Conservation (phyloP, 2,113 vertebrate genomes). For the Marcusenius ussheri region DNA sequence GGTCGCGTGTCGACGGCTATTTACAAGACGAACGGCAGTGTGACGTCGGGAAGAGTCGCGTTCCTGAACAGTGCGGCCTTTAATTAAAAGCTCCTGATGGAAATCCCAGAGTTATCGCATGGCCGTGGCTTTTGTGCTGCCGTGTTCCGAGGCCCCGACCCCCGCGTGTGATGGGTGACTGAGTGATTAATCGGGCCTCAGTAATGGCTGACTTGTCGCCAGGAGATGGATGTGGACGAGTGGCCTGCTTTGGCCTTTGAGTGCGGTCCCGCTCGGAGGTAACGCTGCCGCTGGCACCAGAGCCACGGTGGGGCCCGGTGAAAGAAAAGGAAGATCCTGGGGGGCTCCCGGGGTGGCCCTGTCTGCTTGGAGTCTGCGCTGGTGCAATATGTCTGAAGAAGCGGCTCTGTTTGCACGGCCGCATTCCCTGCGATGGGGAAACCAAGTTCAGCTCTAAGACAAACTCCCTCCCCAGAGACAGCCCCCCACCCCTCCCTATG, state of each 20-base stretch:
- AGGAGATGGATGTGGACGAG: slow-evolving; percentile 2
- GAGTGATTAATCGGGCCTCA: slow-evolving; percentile 12
- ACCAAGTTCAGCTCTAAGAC: slow-evolving; percentile 62
- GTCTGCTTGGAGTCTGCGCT: neutral
- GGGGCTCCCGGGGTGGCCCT: neutral
- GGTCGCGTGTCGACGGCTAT: neutral
- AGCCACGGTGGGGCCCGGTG: too few species aligned
- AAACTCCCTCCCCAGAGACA: slow-evolving; percentile 25
- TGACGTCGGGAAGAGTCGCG: neutral
- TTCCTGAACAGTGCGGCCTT: neutral
- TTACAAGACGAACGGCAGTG: neutral
- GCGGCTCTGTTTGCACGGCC: slow-evolving; percentile 47
- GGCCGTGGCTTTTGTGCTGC: neutral
- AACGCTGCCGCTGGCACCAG: neutral
- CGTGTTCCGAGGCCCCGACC: neutral
- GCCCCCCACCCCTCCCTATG: neutral
- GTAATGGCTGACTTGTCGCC: neutral
- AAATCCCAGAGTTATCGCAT: neutral
- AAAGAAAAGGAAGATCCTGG: neutral
- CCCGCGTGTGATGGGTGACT: neutral
- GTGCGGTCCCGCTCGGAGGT: neutral
- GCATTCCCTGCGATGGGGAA: slow-evolving; percentile 48
- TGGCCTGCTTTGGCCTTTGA: neutral
- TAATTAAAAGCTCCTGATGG: slow-evolving; percentile 1
- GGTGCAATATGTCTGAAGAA: neutral